Percentiles rank a stretch among this genome's conserved stretches.
These are phyloP conservation scores for Amblyopsis hoosieri DNA, from an alignment of 2,797 vertebrate genomes.

Conservation along the genomic window DNA sequence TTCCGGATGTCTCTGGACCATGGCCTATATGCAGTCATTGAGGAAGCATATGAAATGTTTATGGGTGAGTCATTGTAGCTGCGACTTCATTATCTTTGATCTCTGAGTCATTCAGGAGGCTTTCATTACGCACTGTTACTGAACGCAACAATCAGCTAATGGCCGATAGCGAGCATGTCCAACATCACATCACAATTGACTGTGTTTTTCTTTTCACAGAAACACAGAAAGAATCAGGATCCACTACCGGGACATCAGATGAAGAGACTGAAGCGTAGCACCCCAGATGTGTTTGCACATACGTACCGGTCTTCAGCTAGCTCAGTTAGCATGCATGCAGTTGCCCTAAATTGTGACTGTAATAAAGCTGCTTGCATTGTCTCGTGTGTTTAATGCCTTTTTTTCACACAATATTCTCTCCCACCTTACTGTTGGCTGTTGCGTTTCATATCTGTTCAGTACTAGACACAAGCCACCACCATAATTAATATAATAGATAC, in stretches of 20 bases:
- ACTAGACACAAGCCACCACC: too few species aligned
- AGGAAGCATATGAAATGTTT: slow-evolving; percentile 2
- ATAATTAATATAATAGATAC: too few species aligned
- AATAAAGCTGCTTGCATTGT: not conserved
- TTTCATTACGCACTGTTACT: too few species aligned
- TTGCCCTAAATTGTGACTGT: not conserved
- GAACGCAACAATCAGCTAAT: too few species aligned
- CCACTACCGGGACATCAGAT: slow-evolving; percentile 8
- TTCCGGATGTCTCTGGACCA: slow-evolving; percentile 1
- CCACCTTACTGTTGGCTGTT: too few species aligned
- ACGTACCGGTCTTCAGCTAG: too few species aligned
- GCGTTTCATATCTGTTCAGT: too few species aligned
- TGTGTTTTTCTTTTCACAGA: not conserved
- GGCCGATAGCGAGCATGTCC: too few species aligned
- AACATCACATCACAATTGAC: too few species aligned
- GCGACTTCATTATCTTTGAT: not conserved
- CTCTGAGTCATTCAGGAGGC: not conserved
- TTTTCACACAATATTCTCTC: too few species aligned
- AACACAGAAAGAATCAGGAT: not conserved
- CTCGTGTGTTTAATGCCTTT: too few species aligned
- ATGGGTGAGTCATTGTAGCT: slow-evolving; percentile 23
- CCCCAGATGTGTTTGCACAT: not conserved
- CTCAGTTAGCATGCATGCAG: too few species aligned
- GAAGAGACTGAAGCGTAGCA: slow-evolving; percentile 15
- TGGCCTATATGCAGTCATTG: slow-evolving; percentile 1